These are phyloP conservation scores for Entomyzon cyanotis DNA, from an alignment of 2,113 vertebrate species.

Conservation along the genomic window DNA sequence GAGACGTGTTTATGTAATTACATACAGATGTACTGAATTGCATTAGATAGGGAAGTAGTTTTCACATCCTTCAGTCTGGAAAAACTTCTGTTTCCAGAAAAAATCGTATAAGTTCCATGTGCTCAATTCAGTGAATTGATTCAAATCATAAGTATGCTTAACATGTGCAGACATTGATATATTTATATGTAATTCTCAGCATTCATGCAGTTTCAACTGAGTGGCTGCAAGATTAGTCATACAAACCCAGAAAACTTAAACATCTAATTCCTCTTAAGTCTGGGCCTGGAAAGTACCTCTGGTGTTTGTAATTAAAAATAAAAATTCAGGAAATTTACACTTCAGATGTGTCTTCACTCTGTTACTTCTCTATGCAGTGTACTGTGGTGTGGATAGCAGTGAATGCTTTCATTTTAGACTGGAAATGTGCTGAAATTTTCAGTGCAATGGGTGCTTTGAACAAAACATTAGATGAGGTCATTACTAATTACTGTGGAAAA, in stretches of 20 bases:
- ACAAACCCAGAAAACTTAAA: slow-evolving; percentile 5
- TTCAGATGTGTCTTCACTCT: background rate
- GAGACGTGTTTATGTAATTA: slow-evolving; percentile 12
- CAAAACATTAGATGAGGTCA: background rate
- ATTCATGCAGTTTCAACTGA: background rate
- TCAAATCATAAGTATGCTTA: slow-evolving; percentile 2
- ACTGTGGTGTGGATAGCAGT: background rate
- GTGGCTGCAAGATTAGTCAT: slow-evolving; percentile 8
- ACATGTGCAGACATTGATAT: background rate
- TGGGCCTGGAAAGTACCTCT: slow-evolving; percentile 26
- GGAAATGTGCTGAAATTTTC: background rate
- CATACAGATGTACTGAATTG: slow-evolving; percentile 23
- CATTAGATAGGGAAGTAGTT: slow-evolving; percentile 28
- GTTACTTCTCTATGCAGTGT: background rate
- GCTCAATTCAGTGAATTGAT: background rate
- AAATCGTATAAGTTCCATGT: background rate
- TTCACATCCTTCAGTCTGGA: slow-evolving; percentile 31
- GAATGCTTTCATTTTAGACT: background rate
- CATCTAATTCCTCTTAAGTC: slow-evolving; percentile 13
- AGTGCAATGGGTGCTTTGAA: background rate
- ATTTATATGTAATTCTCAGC: background rate
- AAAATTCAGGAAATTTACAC: background rate
- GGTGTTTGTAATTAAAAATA: background rate
- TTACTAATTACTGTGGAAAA: background rate
- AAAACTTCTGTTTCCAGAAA: slow-evolving; percentile 32